Conservation (phyloP, 2,888 invertebrate species). For the Thumatha senex region DNA sequence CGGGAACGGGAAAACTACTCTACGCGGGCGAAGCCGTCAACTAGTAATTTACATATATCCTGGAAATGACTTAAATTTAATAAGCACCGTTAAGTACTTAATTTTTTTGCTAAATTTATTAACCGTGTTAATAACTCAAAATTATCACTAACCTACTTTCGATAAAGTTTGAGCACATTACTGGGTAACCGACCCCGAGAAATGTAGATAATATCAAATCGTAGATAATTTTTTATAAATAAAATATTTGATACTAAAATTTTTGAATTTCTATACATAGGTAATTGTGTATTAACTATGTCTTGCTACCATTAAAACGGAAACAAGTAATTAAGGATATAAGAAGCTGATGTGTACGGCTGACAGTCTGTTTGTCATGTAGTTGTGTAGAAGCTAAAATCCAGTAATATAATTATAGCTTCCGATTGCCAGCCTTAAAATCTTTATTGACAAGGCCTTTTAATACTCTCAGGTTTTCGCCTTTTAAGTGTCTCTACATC, state of each 20-base stretch:
- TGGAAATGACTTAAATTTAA: neutral
- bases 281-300: neutral
- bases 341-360: neutral
- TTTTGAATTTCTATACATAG: neutral
- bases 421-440: neutral
- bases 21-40: too few relatives aligned
- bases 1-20: too few relatives aligned
- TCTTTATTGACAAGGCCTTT: neutral
- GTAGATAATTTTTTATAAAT: conserved; percentile 3
- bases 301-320: conserved; percentile 1
- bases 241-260: neutral
- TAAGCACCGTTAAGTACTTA: neutral
- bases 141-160: conserved; percentile 24
- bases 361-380: neutral
- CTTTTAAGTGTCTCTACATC: too few relatives aligned
- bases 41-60: too few relatives aligned
- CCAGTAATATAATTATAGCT: neutral
- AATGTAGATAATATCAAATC: conserved; percentile 13
- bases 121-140: neutral
- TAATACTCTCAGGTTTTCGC: too few relatives aligned
- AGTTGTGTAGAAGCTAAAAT: neutral
- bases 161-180: conserved; percentile 14
- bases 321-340: conserved; percentile 3
- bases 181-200: conserved; percentile 14
- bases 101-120: neutral